Base-by-base conservation (phyloP, 53 echinoderm and acorn worm genomes). In the Luidia sarsii region DNA sequence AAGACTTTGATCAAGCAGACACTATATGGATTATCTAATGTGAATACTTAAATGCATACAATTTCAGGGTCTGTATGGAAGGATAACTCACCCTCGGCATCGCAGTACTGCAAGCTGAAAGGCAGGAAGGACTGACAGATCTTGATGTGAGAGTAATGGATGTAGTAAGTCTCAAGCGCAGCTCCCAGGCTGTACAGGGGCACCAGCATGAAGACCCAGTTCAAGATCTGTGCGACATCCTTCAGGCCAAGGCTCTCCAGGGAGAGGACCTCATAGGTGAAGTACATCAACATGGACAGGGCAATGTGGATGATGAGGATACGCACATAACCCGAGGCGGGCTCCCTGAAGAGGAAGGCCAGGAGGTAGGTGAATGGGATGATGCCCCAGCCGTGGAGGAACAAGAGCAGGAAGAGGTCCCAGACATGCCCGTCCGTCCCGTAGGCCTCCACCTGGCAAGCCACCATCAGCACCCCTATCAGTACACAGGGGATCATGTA, bases 281-380 rank as follows among this genome's bases (percentile, higher is more conserved):
- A 82, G 37, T 83, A 93, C 84, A 84, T 79, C 41, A 87, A 27
- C 31, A 84, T 80, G 39, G 90, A 84, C 14, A 86, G 73, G 66
- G 94, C 72, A 23, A 99, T 86, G 77, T 99, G 93, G 85, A 99
- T 89, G 80, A 99, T 87, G 27, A 91, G 87, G 65, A 99, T 84
- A 35, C 90, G 85, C 18, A 90, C 90, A 48, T 86, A 93, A 23
- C 90, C 94, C 0, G 85, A 87, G 16, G 94, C 87, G 2, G 94
- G 94, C 23, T 80, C 84, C 55, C 74, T 77, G 70, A 93, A 93
- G 79, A 87, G 55, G 64, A 83, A 93, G 18, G 94, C 77, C 18
- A 93, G 80, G 57, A 93, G 85, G 55, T 93, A 93, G 53, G 71
- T 93, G 27, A 93, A 81, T 8, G 94, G 94, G 35, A 93, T 90